Base-by-base conservation (phyloP, 2,888 invertebrate genomes). In the Saturnia japonica region DNA sequence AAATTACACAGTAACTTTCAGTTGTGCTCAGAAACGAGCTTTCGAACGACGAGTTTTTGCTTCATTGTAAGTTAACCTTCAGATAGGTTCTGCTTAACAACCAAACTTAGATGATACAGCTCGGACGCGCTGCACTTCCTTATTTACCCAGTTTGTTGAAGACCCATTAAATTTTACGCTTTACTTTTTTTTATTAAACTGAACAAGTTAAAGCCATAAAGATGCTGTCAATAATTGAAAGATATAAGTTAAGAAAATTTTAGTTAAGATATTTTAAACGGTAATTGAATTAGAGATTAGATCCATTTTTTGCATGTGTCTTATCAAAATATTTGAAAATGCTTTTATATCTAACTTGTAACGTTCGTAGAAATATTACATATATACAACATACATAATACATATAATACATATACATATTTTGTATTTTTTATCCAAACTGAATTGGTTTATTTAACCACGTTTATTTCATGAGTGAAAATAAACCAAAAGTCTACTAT, bases 21-120 rank as follows among this genome's bases (percentile, higher is more conserved):
- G 54, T 70, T 72, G 72, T 75, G 75, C 68, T 72, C 68, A 72
- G 70, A 76, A 76, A 77, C 69, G 72, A 77, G 75, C 76, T 78
- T 74, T 76, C 75, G 74, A 75, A 74, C 73, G 72, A 73, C 73
- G 72, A 75, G 73, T 77, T 80, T 79, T 80, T 75, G 71, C 77
- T 76, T 78, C 76, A 77, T 81, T 83, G 81, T 77, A 80, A 83
- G 79, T 82, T 82, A 77, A 72, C 75, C 57, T 75, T 77, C 67
- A 43, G 60, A 67, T 54, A 68, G 57, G 11, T 64, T 19, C 40
- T 1, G n/a, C 40, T 64, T 64, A 64, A 64, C 40, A 25, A 22
- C 54, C 67, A 64, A 64, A 64, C 40, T 64, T 40, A 40, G 64
- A 57, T 57, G 57, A 57, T 57, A 57, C 57, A 25, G 25, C 25